Evolutionary conservation across 2,113 vertebrate species (phyloP).

Genomic region (Trichomycterus rosablanca): DNA sequence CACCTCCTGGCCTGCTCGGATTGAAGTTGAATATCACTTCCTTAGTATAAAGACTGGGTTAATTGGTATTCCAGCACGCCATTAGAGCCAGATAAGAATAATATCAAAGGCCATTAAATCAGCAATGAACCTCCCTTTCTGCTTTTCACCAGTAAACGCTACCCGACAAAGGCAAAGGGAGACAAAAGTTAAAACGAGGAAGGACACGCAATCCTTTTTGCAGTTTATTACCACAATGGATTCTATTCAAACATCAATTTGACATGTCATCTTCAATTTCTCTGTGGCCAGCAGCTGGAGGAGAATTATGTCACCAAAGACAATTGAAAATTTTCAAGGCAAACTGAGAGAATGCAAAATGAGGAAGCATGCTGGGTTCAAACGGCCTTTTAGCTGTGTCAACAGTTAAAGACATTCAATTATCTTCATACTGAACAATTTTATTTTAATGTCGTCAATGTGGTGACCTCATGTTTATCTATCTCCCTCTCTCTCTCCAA

Average conservation of each 20-base stretch:
- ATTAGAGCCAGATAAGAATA: constrained; percentile 33
- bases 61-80: constrained; percentile 32
- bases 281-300: constrained; percentile 24
- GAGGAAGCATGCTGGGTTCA: constrained; percentile 44
- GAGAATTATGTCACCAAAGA: constrained; percentile 44
- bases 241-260: constrained; percentile 57
- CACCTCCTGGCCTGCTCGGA: constrained; percentile 9
- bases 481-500: too few relatives aligned
- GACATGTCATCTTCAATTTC: constrained; percentile 57
- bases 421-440: constrained; percentile 42
- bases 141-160: constrained; percentile 1
- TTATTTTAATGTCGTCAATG: not conserved
- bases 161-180: constrained; percentile 47
- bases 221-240: constrained; percentile 54
- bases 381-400: constrained; percentile 34
- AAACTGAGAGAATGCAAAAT: constrained; percentile 42
- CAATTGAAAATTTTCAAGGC: constrained; percentile 40
- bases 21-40: constrained; percentile 25
- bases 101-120: constrained; percentile 31
- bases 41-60: constrained; percentile 8
- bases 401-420: constrained; percentile 52
- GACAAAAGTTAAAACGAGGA: constrained; percentile 54
- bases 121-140: not conserved
- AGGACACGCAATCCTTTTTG: constrained; percentile 45
- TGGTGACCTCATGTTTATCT: not conserved